Conservation (phyloP, 2,888 invertebrate species). For the Fissipunctia ypsillon region DNA sequence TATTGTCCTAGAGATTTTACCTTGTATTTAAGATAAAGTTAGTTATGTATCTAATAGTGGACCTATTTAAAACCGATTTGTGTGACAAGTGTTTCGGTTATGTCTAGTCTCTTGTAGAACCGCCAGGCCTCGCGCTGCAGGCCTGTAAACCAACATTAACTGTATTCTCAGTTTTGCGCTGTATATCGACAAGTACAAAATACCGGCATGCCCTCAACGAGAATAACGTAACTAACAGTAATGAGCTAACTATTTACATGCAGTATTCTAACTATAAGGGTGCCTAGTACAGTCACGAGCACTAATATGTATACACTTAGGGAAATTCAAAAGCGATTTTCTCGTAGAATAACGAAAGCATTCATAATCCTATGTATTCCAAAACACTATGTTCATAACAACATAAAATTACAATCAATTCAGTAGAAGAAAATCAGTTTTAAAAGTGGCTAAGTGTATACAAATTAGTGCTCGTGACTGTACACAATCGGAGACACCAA, state of each 20-base stretch:
- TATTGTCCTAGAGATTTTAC: constrained; percentile 90
- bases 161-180: constrained; percentile 81
- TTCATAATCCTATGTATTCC: no score
- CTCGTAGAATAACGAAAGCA: no score
- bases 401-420: no score
- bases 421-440: no score
- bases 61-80: constrained; percentile 83
- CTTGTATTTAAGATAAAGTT: constrained; percentile 88
- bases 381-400: no score
- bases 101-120: constrained; percentile 82
- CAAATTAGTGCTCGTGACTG: no score
- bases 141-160: constrained; percentile 75
- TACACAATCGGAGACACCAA: constrained; percentile 20
- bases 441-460: no score
- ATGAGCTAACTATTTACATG: constrained; percentile 60
- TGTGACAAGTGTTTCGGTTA: constrained; percentile 85
- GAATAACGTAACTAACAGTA: constrained; percentile 76
- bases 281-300: no score
- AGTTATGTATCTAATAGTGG: constrained; percentile 78
- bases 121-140: constrained; percentile 78
- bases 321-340: no score
- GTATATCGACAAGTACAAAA: constrained; percentile 87
- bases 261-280: constrained; percentile 60
- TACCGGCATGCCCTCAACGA: constrained; percentile 83
- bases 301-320: no score